Evolutionary conservation across 2,113 vertebrate species (phyloP).

Genomic region (Vireo altiloquus): DNA sequence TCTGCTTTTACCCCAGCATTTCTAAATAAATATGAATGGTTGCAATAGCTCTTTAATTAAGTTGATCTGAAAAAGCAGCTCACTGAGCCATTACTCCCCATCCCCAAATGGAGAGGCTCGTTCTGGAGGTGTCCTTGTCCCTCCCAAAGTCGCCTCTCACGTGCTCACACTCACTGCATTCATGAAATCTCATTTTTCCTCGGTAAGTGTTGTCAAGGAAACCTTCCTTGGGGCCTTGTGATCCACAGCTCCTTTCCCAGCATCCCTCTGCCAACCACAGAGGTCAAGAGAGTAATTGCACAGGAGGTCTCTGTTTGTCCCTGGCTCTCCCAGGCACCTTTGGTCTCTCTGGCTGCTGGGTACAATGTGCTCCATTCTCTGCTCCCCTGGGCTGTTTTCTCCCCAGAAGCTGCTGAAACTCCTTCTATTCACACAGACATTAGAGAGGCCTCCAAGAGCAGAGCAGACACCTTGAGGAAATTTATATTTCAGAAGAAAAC

Average conservation of each 20-base stretch:
- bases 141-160: neutral
- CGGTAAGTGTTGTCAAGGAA: constrained; percentile 64
- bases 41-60: neutral
- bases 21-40: neutral
- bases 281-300: constrained; percentile 65
- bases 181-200: constrained; percentile 47
- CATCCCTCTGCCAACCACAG: neutral
- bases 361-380: constrained; percentile 12
- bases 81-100: neutral
- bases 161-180: neutral
- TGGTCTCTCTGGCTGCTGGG: constrained; percentile 19
- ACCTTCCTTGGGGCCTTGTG: constrained; percentile 45
- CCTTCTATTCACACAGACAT: neutral
- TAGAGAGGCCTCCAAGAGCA: neutral
- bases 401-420: neutral
- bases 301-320: constrained; percentile 14
- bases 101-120: neutral
- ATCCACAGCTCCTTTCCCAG: constrained; percentile 21
- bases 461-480: neutral
- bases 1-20: neutral
- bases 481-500: neutral
- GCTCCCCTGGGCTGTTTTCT: neutral
- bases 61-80: neutral
- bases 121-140: neutral
- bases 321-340: neutral